Evolutionary conservation across 2,113 vertebrate species (phyloP), one percentile per base, ranked within the genome.

Genomic region (Oceanodroma tethys): DNA sequence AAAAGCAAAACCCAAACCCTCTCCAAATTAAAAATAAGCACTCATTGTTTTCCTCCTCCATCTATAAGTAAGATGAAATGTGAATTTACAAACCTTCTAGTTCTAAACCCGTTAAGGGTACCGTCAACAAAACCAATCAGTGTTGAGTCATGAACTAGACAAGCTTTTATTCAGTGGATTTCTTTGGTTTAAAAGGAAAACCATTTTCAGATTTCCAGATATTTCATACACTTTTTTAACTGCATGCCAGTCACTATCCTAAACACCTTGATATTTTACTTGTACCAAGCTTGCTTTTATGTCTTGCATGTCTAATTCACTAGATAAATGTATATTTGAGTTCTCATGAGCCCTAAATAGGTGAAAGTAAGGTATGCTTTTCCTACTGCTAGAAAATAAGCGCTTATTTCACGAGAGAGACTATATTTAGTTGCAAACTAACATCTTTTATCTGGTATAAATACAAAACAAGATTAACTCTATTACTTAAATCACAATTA

Each of bases 41-140:
- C 13, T 52, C 26, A 6, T 3, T 53, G 34, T 34, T 81, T 42
- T 78, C 32, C 18, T 74, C 12, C 40, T 40, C 40, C 26, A 50
- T 9, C 52, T 43, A 3, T 13, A 81, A 47, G 25, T 13, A 63
- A 70, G 13, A 55, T 0, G 0, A 78, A 91, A 67, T 2, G 6
- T 50, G 23, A 79, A 29, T 53, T 81, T 55, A 82, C 21, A 76
- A 84, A 34, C 16, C 25, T 38, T 43, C 26, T 29, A 13, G 26
- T 27, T 90, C 8, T 43, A 68, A 72, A 68, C 5, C 27, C 27
- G 15, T 17, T 56, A 60, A 59, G 32, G 15, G 10, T 47, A 48
- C 40, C 3, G 3, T 18, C 26, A 73, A 29, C 30, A 71, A 67
- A 84, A 74, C 1, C 4, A 10, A 40, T 18, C 40, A 22, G 14